phyloP scores from a whole-genome alignment of 2,888 invertebrate species.

The Oscheius sp. region DNA sequence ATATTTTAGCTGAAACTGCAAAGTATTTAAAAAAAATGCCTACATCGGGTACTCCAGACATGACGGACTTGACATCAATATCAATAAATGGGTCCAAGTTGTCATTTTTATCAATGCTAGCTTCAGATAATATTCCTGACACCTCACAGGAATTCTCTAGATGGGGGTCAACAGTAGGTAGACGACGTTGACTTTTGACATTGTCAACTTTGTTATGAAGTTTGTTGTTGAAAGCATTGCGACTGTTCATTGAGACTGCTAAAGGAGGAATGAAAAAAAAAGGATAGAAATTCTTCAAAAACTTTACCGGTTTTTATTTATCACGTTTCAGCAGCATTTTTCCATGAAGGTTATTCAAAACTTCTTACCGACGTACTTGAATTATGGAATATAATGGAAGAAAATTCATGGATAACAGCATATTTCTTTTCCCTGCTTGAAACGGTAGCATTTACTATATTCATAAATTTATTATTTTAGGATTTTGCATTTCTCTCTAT shows the following conservation, averaged over 20 bases:
- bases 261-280: background rate
- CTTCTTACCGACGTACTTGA: slow-evolving; percentile 29
- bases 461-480: background rate
- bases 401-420: slow-evolving; percentile 42
- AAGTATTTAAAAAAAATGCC: background rate
- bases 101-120: background rate
- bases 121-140: background rate
- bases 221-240: background rate
- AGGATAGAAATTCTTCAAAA: no score
- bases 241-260: background rate
- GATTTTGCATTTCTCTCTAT: slow-evolving; percentile 51
- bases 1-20: background rate
- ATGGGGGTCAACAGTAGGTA: background rate
- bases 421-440: slow-evolving; percentile 49
- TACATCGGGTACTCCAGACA: background rate
- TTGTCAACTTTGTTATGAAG: background rate
- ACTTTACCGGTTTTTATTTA: no score
- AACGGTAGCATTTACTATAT: slow-evolving; percentile 4
- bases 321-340: slow-evolving; percentile 27
- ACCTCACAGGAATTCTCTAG: background rate
- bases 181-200: background rate
- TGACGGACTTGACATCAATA: slow-evolving; percentile 11
- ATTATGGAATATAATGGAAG: slow-evolving; percentile 30
- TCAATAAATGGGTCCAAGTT: background rate
- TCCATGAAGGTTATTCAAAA: slow-evolving; percentile 29